These are phyloP conservation scores for Sminthopsis crassicaudata DNA, from an alignment of 2,113 vertebrate genomes.

Conservation along the genomic window DNA sequence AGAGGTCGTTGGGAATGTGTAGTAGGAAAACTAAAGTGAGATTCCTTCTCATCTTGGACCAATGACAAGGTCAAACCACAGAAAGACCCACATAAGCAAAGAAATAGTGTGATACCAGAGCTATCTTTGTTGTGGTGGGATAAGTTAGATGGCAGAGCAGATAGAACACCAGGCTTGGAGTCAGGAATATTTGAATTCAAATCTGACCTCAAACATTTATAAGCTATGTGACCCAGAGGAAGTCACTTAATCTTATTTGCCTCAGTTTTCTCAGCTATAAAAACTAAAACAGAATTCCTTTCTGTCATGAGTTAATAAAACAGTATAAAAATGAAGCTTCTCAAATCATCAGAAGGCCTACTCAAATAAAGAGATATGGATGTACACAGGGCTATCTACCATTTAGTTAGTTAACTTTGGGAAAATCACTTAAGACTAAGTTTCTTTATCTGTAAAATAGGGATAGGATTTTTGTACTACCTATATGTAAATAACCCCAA, in stretches of 20 bases:
- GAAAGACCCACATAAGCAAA: fast-evolving
- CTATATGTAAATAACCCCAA: neutral
- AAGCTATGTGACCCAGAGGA: neutral
- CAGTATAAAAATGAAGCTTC: neutral
- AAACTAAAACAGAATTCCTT: conserved; percentile 14
- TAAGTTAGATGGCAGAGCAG: neutral
- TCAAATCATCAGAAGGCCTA: neutral
- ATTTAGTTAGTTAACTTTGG: neutral
- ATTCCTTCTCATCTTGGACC: neutral
- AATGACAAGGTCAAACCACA: neutral
- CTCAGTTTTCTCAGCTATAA: neutral
- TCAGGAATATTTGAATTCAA: neutral
- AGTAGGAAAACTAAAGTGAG: conserved; percentile 19
- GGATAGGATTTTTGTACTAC: neutral
- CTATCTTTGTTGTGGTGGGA: neutral
- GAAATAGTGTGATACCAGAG: neutral
- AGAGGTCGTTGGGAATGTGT: neutral
- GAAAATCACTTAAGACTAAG: neutral
- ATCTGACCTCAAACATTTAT: neutral
- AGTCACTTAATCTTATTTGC: neutral
- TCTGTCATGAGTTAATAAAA: neutral
- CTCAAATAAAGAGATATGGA: neutral
- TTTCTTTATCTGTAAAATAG: neutral
- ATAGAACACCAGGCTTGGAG: neutral
- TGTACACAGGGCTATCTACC: neutral